These are phyloP conservation scores for Leptothorax acervorum DNA, from an alignment of 2,888 invertebrate genomes.

Conservation along the genomic window DNA sequence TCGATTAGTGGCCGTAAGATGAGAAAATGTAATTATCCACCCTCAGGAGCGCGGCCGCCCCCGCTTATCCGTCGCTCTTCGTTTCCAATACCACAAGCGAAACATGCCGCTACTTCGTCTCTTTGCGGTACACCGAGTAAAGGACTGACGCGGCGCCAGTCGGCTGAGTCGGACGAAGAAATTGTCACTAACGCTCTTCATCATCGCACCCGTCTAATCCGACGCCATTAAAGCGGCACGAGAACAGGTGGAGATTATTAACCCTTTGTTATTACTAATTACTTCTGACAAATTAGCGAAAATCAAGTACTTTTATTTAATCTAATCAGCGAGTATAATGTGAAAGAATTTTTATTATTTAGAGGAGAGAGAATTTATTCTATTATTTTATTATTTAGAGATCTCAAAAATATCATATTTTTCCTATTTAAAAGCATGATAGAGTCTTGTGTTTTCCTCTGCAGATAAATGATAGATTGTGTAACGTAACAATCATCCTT, in stretches of 20 bases:
- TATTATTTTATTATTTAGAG: background rate
- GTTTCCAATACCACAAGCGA: conserved; percentile 77
- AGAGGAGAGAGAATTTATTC: background rate
- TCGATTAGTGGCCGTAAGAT: background rate
- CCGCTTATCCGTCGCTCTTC: conserved; percentile 81
- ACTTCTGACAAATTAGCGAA: too few species aligned
- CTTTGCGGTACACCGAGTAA: conserved; percentile 70
- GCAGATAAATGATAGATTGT: background rate
- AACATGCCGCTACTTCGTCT: conserved; percentile 63
- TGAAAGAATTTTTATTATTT: background rate
- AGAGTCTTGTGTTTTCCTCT: background rate
- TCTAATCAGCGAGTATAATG: background rate
- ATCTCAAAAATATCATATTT: background rate
- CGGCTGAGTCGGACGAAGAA: conserved; percentile 76
- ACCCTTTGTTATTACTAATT: too few species aligned
- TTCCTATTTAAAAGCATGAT: background rate
- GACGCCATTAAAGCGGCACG: conserved; percentile 74
- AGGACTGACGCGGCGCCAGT: conserved; percentile 75
- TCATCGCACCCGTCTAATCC: conserved; percentile 79
- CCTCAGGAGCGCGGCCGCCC: conserved; percentile 78
- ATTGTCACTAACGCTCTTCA: conserved; percentile 69
- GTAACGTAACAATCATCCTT: background rate
- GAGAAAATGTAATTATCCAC: conserved; percentile 36
- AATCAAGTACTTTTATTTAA: background rate
- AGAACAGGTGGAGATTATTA: conserved; percentile 5